A percentile compares a stretch with the other conserved stretches of the same genome.
phyloP scores from a whole-genome alignment of 2,113 vertebrate genomes.

The Pagrus major region DNA sequence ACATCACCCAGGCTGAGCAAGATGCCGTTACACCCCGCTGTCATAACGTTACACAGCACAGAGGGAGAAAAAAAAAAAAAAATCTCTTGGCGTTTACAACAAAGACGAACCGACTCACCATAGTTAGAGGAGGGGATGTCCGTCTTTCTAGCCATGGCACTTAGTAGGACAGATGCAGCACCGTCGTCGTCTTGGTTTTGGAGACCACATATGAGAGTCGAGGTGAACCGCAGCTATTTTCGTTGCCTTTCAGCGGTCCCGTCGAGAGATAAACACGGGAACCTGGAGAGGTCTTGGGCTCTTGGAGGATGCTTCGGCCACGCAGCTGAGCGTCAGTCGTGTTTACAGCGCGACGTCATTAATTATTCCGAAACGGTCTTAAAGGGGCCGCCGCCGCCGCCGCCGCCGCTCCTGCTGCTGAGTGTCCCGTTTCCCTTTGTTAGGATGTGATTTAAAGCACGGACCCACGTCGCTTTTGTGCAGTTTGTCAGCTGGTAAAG shows the following conservation, averaged over 20 bases:
- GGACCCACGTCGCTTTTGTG: not conserved
- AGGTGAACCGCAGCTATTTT: conserved; percentile 54
- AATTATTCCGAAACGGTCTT: conserved; percentile 74
- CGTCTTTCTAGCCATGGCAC: conserved; percentile 84
- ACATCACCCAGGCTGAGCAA: not conserved
- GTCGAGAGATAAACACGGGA: conserved; percentile 57
- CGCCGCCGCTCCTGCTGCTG: not conserved
- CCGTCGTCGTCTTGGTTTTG: conserved; percentile 74
- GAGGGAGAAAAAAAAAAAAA: conserved; percentile 27
- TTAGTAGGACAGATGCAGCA: conserved; percentile 64
- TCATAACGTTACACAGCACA: conserved; percentile 39
- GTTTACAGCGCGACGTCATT: conserved; percentile 85
- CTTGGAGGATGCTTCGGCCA: conserved; percentile 75
- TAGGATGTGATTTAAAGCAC: not conserved
- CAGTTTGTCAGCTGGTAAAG: not conserved
- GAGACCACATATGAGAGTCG: conserved; percentile 81
- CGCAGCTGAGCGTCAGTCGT: conserved; percentile 81
- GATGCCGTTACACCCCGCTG: not conserved
- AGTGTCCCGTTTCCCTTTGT: conserved; percentile 35
- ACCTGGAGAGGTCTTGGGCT: conserved; percentile 41
- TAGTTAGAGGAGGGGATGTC: conserved; percentile 80
- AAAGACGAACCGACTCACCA: conserved; percentile 79
- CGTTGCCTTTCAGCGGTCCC: conserved; percentile 36
- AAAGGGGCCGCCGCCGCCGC: conserved; percentile 69
- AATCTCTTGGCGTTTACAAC: conserved; percentile 61